A percentile compares a stretch with the other conserved stretches of the same genome.
Evolutionary conservation across 1,140 invertebrate species (phyloP).

Genomic region (Olivierus martensii): DNA sequence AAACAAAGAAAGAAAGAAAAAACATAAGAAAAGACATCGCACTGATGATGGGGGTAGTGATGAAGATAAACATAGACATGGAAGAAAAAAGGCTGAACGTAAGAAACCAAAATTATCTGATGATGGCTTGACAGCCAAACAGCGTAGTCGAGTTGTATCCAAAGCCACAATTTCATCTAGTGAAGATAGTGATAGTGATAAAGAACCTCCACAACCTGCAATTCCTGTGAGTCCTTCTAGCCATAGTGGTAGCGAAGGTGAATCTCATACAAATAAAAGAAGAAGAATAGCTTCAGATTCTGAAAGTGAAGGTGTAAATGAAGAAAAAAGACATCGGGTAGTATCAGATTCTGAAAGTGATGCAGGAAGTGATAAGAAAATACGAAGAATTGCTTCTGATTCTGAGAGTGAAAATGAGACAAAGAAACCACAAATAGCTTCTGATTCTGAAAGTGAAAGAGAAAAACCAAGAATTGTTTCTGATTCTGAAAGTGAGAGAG

Average conservation of each 20-base stretch:
- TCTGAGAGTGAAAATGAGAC: no score
- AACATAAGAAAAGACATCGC: slow-evolving; percentile 10
- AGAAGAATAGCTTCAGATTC: slow-evolving; percentile 23
- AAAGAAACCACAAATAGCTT: no score
- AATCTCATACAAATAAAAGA: slow-evolving; percentile 8
- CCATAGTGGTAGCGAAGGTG: slow-evolving; percentile 35
- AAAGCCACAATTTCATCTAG: slow-evolving; percentile 92
- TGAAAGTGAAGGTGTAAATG: slow-evolving; percentile 23
- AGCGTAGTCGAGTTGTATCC: slow-evolving; percentile 74
- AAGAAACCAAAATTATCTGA: slow-evolving; percentile 12
- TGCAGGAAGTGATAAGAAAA: not conserved
- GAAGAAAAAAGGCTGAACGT: not conserved
- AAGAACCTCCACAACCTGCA: slow-evolving; percentile 30
- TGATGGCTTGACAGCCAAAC: slow-evolving; percentile 62
- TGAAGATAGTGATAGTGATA: slow-evolving; percentile 55
- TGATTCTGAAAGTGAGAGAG: no score
- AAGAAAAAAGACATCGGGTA: not conserved
- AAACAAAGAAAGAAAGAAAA: slow-evolving; percentile 4
- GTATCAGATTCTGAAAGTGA: not conserved
- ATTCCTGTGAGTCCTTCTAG: slow-evolving; percentile 26
- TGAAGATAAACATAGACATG: slow-evolving; percentile 14
- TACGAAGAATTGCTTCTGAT: slow-evolving; percentile 5
- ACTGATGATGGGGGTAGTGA: slow-evolving; percentile 11
- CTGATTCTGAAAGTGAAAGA: no score
- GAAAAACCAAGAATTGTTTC: no score